A percentile compares a stretch with the other conserved stretches of the same genome.
Evolutionary conservation across 2,113 vertebrate species (phyloP).

Genomic region (Eulacestoma nigropectus): DNA sequence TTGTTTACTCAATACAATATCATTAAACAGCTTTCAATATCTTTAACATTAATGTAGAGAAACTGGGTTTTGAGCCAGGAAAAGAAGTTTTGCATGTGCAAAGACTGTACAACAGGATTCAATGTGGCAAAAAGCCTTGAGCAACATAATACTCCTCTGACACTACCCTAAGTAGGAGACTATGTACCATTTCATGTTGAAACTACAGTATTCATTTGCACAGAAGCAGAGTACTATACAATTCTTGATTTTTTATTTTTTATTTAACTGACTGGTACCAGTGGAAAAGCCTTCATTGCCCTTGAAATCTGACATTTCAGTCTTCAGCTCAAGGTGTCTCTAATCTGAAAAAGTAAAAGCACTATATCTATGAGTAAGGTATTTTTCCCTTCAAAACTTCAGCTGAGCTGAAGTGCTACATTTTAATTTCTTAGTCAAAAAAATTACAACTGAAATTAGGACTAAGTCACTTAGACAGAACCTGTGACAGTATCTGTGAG

Average conservation of each 20-base stretch:
- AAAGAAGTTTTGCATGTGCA: neutral
- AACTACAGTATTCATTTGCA: neutral
- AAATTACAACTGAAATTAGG: neutral
- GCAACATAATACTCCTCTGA: neutral
- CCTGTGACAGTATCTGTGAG: neutral
- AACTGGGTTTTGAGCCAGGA: neutral
- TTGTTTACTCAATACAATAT: neutral
- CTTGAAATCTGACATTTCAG: conserved; percentile 4
- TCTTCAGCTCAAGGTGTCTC: neutral
- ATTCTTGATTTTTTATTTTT: neutral
- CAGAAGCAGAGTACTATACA: neutral
- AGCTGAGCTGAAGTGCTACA: neutral
- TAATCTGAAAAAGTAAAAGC: neutral
- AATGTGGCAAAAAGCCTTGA: neutral
- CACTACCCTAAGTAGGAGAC: neutral
- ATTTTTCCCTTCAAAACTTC: neutral
- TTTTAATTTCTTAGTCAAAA: neutral
- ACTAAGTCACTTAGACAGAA: neutral
- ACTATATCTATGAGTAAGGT: neutral
- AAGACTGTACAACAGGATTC: neutral
- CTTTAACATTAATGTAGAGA: neutral
- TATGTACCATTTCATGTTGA: neutral
- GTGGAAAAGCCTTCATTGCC: neutral
- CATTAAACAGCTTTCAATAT: neutral
- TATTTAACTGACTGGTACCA: neutral